Percentiles rank a stretch among this genome's conserved stretches.
Conservation (phyloP, 2,113 vertebrate species). For the Sturnira hondurensis region DNA sequence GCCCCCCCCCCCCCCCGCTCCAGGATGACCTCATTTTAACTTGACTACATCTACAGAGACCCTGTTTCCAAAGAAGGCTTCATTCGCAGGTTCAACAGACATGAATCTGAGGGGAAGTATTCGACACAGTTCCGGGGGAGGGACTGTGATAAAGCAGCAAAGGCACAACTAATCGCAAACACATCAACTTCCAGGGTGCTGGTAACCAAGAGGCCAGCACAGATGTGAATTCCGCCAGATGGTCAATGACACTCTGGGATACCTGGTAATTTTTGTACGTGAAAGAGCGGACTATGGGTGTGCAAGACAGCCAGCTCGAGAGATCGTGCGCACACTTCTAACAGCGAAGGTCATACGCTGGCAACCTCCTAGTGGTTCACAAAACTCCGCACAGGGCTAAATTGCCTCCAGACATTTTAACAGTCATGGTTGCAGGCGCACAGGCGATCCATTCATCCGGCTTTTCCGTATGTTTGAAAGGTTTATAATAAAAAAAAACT, state of each 20-base stretch:
- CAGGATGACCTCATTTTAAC: background rate
- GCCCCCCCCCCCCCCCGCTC: no score
- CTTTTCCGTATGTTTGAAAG: background rate
- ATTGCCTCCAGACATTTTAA: background rate
- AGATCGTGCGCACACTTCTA: background rate
- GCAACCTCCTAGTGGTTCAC: background rate
- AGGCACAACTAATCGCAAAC: background rate
- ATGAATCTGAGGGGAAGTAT: background rate
- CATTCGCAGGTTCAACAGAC: background rate
- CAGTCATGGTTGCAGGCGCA: no score
- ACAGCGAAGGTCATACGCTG: no score
- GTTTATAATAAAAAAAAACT: background rate
- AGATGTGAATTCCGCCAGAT: fast-evolving
- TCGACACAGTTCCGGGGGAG: background rate
- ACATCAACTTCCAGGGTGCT: background rate
- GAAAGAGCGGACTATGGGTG: background rate
- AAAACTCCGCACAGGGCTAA: background rate
- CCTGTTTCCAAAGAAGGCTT: background rate
- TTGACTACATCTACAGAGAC: background rate
- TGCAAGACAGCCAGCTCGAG: background rate
- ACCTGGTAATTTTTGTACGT: fast-evolving
- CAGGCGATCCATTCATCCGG: fast-evolving
- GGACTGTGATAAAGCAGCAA: background rate
- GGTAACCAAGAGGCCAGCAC: background rate
- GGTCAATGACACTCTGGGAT: background rate